Conservation (phyloP, 2,888 invertebrate species). For the Morpho helenor region DNA sequence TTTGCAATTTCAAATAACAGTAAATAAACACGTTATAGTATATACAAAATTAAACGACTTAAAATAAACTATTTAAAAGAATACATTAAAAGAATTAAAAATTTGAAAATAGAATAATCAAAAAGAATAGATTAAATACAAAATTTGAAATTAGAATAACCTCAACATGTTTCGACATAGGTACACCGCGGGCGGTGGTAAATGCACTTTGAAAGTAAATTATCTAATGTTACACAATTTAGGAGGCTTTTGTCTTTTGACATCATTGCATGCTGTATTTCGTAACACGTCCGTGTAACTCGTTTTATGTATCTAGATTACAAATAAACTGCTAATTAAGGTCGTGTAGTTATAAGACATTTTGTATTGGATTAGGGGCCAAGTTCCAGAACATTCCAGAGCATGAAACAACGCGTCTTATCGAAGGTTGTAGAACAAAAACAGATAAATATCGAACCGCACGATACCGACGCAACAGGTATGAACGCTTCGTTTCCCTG, state of each 20-base stretch:
- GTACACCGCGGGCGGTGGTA: slow-evolving; percentile 21
- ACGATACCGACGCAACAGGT: slow-evolving; percentile 33
- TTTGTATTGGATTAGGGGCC: background rate
- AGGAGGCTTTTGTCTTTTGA: slow-evolving; percentile 28
- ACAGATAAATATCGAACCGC: slow-evolving; percentile 13
- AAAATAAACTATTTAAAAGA: too few species aligned
- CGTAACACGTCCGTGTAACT: slow-evolving; percentile 23
- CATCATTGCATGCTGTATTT: slow-evolving; percentile 29
- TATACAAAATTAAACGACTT: too few species aligned
- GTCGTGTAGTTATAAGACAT: background rate
- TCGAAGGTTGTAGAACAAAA: slow-evolving; percentile 12
- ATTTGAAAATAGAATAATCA: slow-evolving; percentile 16
- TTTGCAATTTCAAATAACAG: too few species aligned
- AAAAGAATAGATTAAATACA: background rate
- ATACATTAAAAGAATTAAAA: background rate
- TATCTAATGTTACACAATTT: slow-evolving; percentile 27
- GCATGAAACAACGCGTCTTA: background rate
- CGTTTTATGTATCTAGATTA: slow-evolving; percentile 14
- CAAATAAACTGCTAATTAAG: background rate
- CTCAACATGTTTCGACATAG: slow-evolving; percentile 21
- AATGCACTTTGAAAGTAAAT: slow-evolving; percentile 30
- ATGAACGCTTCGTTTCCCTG: slow-evolving; percentile 16
- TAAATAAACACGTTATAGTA: too few species aligned
- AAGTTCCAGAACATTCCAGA: background rate
- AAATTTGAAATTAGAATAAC: slow-evolving; percentile 17